Evolutionary conservation across 2,888 invertebrate genomes (phyloP), one percentile per base, ranked within the genome.

Genomic region (Drosophila emarginata): DNA sequence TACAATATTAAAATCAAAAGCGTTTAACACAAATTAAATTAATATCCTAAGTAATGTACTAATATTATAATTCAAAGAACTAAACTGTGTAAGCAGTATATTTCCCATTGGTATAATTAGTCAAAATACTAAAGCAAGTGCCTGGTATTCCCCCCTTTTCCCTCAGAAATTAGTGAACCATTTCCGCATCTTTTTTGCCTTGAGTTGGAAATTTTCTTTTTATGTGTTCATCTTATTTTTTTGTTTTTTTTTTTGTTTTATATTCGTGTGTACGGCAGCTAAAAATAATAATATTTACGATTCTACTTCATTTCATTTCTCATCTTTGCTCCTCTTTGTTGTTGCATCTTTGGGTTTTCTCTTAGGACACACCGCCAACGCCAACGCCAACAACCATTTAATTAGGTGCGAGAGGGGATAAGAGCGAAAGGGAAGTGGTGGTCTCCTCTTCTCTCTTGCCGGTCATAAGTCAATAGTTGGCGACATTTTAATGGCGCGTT

Each of bases 381-480:
- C 67, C 61, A 32, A 32, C 11, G 32, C 32, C 32, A 32, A 32
- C 9, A 32, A 2, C 71, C 69, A 60, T 74, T 81, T 87, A 79
- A 81, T 82, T 80, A 54, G 54, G 18, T 36, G 23, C 23, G 32
- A 9, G 32, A 54, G 54, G 12, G 11, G 18, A 4, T 3, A 45
- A 12, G 45, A 11, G 40, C 2, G n/a, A 15, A 4, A 9, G 45
- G 45, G 18, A 45, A 45, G 11, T 45, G 18, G 9, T 45, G 9
- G 40, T 45, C 40, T 45, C 15, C 18, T 54, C 32, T 18, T 58
- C 70, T 64, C 67, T 61, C 67, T 65, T 57, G 70, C 58, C 70
- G 84, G 74, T 65, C 88, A 83, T 88, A 83, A 83, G 83, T 83
- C 83, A 83, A 83, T 84, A 86, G 81, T 77, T 77, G 88, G 79